Evolutionary conservation across 2,888 invertebrate species (phyloP).

Genomic region (Caenorhabditis sp.): DNA sequence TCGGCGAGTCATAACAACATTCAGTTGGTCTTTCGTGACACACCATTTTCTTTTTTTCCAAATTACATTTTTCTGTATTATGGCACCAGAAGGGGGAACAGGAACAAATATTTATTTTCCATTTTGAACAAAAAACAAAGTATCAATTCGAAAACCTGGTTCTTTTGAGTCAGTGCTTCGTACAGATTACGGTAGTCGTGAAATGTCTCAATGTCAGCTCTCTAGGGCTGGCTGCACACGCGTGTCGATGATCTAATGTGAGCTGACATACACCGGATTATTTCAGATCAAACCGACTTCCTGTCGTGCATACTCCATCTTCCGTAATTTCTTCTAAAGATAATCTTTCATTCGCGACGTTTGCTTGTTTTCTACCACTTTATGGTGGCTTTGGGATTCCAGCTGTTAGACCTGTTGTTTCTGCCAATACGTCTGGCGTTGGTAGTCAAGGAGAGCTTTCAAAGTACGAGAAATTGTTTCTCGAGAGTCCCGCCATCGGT

Average conservation of each 20-base stretch:
- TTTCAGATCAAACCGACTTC: constrained; percentile 32
- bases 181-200: too few relatives aligned
- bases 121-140: constrained; percentile 8
- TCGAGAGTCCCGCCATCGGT: too few relatives aligned
- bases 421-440: background rate
- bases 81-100: background rate
- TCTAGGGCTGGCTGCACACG: background rate
- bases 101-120: background rate
- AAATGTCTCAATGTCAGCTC: background rate
- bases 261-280: constrained; percentile 34
- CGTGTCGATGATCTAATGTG: constrained; percentile 29
- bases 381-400: constrained; percentile 8
- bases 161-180: too few relatives aligned
- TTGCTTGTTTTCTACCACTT: constrained; percentile 7
- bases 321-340: background rate
- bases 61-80: background rate
- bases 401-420: constrained; percentile 7
- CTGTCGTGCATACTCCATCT: background rate
- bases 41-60: background rate
- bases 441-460: background rate
- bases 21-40: too few relatives aligned
- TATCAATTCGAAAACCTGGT: background rate
- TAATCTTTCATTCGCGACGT: constrained; percentile 9
- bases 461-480: too few relatives aligned
- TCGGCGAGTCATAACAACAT: background rate